Percentiles rank a stretch among this genome's conserved stretches.
Conservation (phyloP, 2,113 vertebrate genomes). For the Strigops habroptila region DNA sequence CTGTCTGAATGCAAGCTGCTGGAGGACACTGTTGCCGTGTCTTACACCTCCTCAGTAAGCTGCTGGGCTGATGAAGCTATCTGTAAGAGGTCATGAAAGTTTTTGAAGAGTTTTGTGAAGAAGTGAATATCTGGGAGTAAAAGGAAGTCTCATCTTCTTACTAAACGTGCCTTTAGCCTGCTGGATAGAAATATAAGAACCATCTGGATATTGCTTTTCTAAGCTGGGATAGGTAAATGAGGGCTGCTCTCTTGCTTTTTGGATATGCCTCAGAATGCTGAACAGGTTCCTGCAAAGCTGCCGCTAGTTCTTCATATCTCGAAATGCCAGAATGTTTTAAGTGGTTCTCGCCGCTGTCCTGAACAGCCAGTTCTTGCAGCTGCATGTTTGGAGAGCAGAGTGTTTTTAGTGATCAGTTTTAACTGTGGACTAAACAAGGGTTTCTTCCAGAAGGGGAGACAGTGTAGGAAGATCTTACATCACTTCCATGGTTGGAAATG, state of each 20-base stretch:
- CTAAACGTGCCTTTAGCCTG: not conserved
- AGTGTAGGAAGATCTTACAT: not conserved
- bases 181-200: not conserved
- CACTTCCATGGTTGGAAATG: not conserved
- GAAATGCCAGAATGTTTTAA: not conserved
- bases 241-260: not conserved
- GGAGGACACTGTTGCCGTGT: not conserved
- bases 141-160: not conserved
- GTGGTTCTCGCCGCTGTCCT: not conserved
- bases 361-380: not conserved
- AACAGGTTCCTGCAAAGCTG: not conserved
- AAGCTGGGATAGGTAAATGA: not conserved
- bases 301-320: not conserved
- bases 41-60: not conserved
- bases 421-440: not conserved
- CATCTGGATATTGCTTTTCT: not conserved
- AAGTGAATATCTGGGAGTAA: not conserved
- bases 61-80: not conserved
- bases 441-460: not conserved
- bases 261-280: not conserved
- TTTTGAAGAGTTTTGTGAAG: not conserved
- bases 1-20: not conserved
- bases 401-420: not conserved
- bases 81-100: not conserved
- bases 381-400: slow-evolving; percentile 13